These are phyloP conservation scores for Sminthurides bifidus DNA, from an alignment of 1,140 invertebrate species.

Conservation along the genomic window DNA sequence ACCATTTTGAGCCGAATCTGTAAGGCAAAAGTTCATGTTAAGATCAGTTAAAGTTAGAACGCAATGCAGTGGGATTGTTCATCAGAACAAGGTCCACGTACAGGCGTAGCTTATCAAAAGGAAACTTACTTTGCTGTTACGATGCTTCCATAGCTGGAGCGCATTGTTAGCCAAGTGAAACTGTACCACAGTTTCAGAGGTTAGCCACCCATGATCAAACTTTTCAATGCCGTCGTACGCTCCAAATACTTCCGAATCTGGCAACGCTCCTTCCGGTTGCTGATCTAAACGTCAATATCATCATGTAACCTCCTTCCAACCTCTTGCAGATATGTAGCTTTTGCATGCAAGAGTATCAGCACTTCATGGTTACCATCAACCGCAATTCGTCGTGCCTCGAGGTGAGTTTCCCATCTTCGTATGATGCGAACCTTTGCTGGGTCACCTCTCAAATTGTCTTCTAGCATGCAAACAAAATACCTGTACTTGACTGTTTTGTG, in stretches of 20 bases:
- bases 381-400: constrained; percentile 50
- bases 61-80: too few relatives aligned
- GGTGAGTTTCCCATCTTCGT: constrained; percentile 70
- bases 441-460: constrained; percentile 35
- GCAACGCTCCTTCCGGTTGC: neutral
- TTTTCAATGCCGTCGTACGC: constrained; percentile 48
- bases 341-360: neutral
- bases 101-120: too few relatives aligned
- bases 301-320: neutral
- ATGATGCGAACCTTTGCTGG: constrained; percentile 45
- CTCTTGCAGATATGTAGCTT: neutral
- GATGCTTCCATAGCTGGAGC: constrained; percentile 67
- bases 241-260: constrained; percentile 44
- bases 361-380: constrained; percentile 2
- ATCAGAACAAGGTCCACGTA: constrained; percentile 9
- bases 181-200: constrained; percentile 70
- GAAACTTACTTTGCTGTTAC: too few relatives aligned
- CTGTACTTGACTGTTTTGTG: constrained; percentile 57
- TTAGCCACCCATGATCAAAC: constrained; percentile 75
- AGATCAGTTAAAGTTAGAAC: constrained; percentile 6
- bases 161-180: constrained; percentile 75
- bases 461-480: constrained; percentile 56
- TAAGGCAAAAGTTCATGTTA: constrained; percentile 15
- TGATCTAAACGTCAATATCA: neutral
- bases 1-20: constrained; percentile 49